Evolutionary conservation across 2,797 vertebrate species (phyloP).

Genomic region (Echeneis naucrates): DNA sequence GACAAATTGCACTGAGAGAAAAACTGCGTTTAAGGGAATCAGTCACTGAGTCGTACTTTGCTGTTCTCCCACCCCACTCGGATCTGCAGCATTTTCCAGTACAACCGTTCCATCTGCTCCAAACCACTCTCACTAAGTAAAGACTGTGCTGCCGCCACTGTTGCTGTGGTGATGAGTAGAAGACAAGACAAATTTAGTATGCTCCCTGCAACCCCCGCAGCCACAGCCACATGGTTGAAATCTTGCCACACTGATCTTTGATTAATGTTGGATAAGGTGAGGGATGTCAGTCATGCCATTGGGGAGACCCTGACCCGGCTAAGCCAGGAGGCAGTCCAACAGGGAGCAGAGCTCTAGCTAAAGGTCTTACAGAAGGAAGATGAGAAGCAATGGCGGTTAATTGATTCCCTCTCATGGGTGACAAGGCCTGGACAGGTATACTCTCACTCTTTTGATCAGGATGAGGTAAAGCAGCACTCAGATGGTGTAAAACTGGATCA

Average conservation of each 20-base stretch:
- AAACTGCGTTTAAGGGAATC: conserved; percentile 16
- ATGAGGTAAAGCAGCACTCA: conserved; percentile 58
- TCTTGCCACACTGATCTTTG: conserved; percentile 40
- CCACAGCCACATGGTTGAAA: conserved; percentile 33
- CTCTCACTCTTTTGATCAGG: conserved; percentile 66
- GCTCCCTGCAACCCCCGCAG: conserved; percentile 2
- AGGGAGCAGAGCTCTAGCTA: conserved; percentile 37
- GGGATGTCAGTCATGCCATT: conserved; percentile 27
- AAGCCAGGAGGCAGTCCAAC: conserved; percentile 28
- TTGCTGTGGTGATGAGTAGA: conserved; percentile 29
- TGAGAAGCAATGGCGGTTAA: conserved; percentile 70
- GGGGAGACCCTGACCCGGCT: conserved; percentile 35
- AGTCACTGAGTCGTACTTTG: conserved; percentile 30
- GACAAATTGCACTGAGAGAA: conserved; percentile 6
- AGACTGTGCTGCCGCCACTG: conserved; percentile 25
- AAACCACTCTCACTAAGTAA: conserved; percentile 50
- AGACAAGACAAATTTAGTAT: conserved; percentile 40
- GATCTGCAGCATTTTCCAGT: conserved; percentile 40
- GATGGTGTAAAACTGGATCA: conserved; percentile 65
- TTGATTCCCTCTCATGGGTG: conserved; percentile 71
- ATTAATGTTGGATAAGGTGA: conserved; percentile 44
- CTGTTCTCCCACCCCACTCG: background rate
- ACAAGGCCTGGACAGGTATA: conserved; percentile 62
- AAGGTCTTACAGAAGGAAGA: conserved; percentile 51
- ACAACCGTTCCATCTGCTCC: conserved; percentile 22